phyloP scores from a whole-genome alignment of 2,888 invertebrate species.

The Caradrina kadenii region DNA sequence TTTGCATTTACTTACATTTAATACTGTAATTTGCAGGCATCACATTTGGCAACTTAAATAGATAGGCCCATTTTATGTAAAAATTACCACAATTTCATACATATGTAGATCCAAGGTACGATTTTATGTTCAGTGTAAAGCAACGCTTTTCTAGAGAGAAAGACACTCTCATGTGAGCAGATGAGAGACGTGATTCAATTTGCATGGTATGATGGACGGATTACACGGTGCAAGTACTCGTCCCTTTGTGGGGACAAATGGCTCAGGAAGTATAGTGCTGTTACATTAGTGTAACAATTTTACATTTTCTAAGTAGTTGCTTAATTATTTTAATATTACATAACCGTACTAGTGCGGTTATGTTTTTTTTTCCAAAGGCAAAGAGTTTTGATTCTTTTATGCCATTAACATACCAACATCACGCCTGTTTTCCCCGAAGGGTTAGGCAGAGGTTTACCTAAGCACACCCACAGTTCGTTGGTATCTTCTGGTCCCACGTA shows the following conservation, averaged over 20 bases:
- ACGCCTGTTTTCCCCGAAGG: no score
- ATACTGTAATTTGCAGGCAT: constrained; percentile 17
- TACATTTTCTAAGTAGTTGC: constrained; percentile 48
- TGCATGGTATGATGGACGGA: constrained; percentile 87
- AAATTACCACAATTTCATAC: constrained; percentile 52
- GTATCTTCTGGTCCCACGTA: no score
- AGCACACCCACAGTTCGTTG: no score
- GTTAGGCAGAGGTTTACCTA: no score
- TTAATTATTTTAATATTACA: constrained; percentile 23
- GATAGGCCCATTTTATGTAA: constrained; percentile 46
- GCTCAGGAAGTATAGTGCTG: constrained; percentile 65
- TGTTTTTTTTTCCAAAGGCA: no score
- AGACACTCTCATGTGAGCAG: constrained; percentile 79
- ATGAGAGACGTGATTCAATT: constrained; percentile 89
- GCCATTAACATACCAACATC: no score
- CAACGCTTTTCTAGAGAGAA: constrained; percentile 70
- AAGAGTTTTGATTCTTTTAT: no score
- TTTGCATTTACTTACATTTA: constrained; percentile 5
- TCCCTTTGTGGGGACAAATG: constrained; percentile 71
- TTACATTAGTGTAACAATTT: constrained; percentile 63
- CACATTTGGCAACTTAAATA: constrained; percentile 31
- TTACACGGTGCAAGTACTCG: constrained; percentile 77
- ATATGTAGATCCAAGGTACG: constrained; percentile 49
- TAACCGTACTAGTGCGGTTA: no score
- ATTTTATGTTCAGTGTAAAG: constrained; percentile 64